Base-by-base conservation (phyloP, 1,140 invertebrate genomes). In the Drosophila albomicans region DNA sequence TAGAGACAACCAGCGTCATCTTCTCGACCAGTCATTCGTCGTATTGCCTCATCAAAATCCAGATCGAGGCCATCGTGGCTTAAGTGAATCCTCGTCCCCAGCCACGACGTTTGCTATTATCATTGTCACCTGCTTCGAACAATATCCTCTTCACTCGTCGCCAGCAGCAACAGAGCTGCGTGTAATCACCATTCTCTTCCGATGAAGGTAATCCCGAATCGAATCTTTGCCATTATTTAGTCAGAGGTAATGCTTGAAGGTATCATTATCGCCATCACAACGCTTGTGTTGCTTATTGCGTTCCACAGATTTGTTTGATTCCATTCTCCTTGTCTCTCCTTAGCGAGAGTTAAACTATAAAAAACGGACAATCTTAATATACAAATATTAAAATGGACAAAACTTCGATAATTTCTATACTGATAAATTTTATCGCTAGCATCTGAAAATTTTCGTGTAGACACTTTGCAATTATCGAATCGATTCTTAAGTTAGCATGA, bases 1-100 rank as follows among this genome's bases (percentile, higher is more conserved):
- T 64, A 97, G 91, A 2, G 96, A 91, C 96, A 97, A 11, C 96
- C 96, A 58, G 95, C 95, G 62, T 96, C 96, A 87, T 97, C 96
- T 76, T 96, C 82, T 97, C 96, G 41, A 95, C 96, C 51, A 93
- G 69, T 57, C 84, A 91, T 30, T 91, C 88, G 11, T 91, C 88
- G 11, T 91, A 87, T 46, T 91, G n/a, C 91, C n/a, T 66, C 74
- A 3, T 89, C 78, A 16, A 88, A 63, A 56, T 87, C 79, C 5
- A 92, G 56, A 59, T 91, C 90, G n/a, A 91, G 75, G 32, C 76
- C 75, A 59, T 81, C 74, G 2, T 71, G 48, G 49, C 82, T n/a
- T 90, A 2, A 92, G 77, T 3, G 85, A 89, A 52, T 87, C 90
- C 38, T 88, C 80, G 82, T 25, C 77, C 75, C 91, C 92, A 92